These are phyloP conservation scores for Bathybates hornii DNA, from an alignment of 2,113 vertebrate genomes.

Conservation along the genomic window DNA sequence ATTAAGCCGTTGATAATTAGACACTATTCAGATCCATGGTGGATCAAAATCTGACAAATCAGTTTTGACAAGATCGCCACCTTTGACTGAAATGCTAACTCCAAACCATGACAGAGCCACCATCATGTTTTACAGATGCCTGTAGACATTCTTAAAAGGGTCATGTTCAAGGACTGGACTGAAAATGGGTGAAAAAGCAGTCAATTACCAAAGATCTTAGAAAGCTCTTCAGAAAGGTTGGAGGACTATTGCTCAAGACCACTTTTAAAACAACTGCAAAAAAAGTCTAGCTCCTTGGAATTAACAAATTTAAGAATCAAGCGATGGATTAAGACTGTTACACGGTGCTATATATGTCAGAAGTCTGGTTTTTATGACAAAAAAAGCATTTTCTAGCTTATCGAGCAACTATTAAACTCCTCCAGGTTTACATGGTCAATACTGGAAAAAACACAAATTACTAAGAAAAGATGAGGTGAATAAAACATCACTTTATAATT, in stretches of 20 bases:
- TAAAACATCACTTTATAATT: not conserved
- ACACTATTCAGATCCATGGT: not conserved
- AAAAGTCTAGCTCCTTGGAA: not conserved
- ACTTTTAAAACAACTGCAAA: not conserved
- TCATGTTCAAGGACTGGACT: not conserved
- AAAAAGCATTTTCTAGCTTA: not conserved
- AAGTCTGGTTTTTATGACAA: not conserved
- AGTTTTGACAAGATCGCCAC: not conserved
- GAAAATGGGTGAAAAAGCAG: not conserved
- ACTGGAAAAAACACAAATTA: not conserved
- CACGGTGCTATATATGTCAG: not conserved
- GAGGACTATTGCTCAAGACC: not conserved
- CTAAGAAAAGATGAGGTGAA: not conserved
- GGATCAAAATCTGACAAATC: not conserved
- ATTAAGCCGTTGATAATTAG: not conserved
- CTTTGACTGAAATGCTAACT: not conserved
- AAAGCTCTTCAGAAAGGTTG: not conserved
- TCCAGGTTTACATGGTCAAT: not conserved
- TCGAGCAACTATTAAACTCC: not conserved
- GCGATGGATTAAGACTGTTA: rapidly evolving
- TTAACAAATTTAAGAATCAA: not conserved
- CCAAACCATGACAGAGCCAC: not conserved
- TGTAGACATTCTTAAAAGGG: not conserved
- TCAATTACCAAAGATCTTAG: not conserved
- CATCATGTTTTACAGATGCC: not conserved